A percentile compares a stretch with the other conserved stretches of the same genome.
phyloP scores from a whole-genome alignment of 2,888 invertebrate species.

The Acleris literana region DNA sequence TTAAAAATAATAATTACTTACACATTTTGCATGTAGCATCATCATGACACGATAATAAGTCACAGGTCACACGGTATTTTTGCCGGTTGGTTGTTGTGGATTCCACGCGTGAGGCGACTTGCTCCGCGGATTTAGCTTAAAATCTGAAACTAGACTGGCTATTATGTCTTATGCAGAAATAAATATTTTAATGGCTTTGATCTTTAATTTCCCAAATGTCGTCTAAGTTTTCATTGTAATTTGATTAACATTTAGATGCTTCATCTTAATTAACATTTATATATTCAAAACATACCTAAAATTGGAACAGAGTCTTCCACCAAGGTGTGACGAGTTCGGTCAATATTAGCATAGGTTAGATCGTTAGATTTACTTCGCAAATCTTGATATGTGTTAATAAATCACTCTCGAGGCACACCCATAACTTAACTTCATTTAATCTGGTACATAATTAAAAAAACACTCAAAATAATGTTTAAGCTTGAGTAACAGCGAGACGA shows the following conservation, averaged over 20 bases:
- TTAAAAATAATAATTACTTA: constrained; percentile 50
- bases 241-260: constrained; percentile 76
- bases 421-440: constrained; percentile 11
- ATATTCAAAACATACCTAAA: constrained; percentile 70
- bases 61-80: constrained; percentile 1
- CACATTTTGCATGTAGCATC: constrained; percentile 52
- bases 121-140: constrained; percentile 63
- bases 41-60: constrained; percentile 42
- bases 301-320: constrained; percentile 69
- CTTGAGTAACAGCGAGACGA: constrained; percentile 59
- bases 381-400: constrained; percentile 50
- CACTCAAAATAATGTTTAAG: constrained; percentile 28
- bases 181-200: constrained; percentile 59
- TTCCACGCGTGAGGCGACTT: constrained; percentile 52
- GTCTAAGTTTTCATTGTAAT: constrained; percentile 66
- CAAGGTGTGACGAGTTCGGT: constrained; percentile 72
- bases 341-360: constrained; percentile 69
- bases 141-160: constrained; percentile 75
- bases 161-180: constrained; percentile 59
- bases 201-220: constrained; percentile 62
- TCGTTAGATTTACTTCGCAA: constrained; percentile 55
- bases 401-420: constrained; percentile 37
- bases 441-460: constrained; percentile 6
- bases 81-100: constrained; percentile 35
- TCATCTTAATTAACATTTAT: constrained; percentile 63